phyloP scores from a whole-genome alignment of 1,140 invertebrate species.

The Himalopsyche phryganea region DNA sequence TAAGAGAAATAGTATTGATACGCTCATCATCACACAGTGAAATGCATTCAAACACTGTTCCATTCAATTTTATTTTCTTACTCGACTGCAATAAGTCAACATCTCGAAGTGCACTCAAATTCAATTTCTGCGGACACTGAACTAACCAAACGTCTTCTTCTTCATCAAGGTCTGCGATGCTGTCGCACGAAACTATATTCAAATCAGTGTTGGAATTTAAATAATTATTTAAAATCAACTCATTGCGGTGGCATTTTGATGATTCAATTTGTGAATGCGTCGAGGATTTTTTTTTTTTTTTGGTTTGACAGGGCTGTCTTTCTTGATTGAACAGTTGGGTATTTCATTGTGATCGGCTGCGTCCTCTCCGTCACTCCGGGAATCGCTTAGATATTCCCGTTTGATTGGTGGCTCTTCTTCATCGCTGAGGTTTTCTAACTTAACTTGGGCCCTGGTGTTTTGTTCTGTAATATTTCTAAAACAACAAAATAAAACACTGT shows the following conservation, averaged over 20 bases:
- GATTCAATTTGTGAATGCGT: too few relatives aligned
- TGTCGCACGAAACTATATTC: not conserved
- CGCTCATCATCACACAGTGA: not conserved
- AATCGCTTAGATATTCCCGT: too few relatives aligned
- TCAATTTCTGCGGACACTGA: slow-evolving; percentile 19
- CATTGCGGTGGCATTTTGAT: not conserved
- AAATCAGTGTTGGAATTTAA: slow-evolving; percentile 1
- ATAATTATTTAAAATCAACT: slow-evolving; percentile 7
- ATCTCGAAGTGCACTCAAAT: slow-evolving; percentile 7
- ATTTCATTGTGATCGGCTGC: too few relatives aligned
- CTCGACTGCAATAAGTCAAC: slow-evolving; percentile 12
- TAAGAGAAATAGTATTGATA: slow-evolving; percentile 10
- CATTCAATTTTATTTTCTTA: slow-evolving; percentile 22
- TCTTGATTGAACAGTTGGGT: too few relatives aligned
- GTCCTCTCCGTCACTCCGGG: too few relatives aligned
- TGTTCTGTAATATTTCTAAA: too few relatives aligned
- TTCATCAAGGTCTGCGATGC: slow-evolving; percentile 3
- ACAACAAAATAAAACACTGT: too few relatives aligned
- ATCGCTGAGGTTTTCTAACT: too few relatives aligned
- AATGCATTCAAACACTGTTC: slow-evolving; percentile 20
- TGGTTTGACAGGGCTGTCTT: too few relatives aligned
- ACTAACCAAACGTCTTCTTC: slow-evolving; percentile 29
- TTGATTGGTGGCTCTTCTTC: too few relatives aligned
- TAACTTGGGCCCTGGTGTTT: too few relatives aligned
- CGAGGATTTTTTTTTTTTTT: too few relatives aligned